Percentiles rank a stretch among this genome's conserved stretches.
These are phyloP conservation scores for Aurelia sp. DNA, from an alignment of 30 jellyfish, hydroid and myxozoan genomes.

Conservation along the genomic window DNA sequence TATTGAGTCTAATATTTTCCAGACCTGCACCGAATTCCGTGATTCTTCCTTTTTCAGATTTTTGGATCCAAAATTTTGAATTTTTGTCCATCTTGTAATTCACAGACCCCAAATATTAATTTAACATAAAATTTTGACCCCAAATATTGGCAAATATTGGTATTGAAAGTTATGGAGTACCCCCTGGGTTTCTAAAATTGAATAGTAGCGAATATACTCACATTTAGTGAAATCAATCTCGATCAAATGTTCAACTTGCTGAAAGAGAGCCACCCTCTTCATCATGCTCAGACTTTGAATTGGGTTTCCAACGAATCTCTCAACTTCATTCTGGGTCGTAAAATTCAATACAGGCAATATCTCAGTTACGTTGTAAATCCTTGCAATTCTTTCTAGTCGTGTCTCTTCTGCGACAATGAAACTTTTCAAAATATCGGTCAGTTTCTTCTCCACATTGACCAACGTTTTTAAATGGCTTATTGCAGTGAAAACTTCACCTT, in stretches of 20 bases:
- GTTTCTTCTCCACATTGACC: conserved; percentile 60
- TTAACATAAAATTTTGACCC: too few species aligned
- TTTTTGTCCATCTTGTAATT: too few species aligned
- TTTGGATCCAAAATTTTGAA: too few species aligned
- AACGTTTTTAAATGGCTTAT: conserved; percentile 67
- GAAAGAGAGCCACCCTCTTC: conserved; percentile 45
- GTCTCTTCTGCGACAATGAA: conserved; percentile 64
- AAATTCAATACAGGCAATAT: conserved; percentile 27
- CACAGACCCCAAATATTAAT: too few species aligned
- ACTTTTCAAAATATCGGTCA: conserved; percentile 27
- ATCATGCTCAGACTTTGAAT: conserved; percentile 38
- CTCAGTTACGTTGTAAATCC: conserved; percentile 18
- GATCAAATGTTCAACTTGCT: conserved; percentile 36
- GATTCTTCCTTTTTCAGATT: too few species aligned
- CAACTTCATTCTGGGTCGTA: conserved; percentile 23
- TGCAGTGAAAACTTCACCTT: conserved; percentile 76
- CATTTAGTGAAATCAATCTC: conserved; percentile 48
- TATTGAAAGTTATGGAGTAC: too few species aligned
- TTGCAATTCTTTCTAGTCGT: conserved; percentile 29
- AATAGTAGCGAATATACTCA: neutral
- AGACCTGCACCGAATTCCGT: too few species aligned
- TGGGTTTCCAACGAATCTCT: conserved; percentile 69
- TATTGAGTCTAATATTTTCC: too few species aligned
- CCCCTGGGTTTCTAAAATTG: too few species aligned
- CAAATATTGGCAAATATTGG: too few species aligned